Conservation (phyloP, 2,797 vertebrate species). For the Holocentrus rufus region DNA sequence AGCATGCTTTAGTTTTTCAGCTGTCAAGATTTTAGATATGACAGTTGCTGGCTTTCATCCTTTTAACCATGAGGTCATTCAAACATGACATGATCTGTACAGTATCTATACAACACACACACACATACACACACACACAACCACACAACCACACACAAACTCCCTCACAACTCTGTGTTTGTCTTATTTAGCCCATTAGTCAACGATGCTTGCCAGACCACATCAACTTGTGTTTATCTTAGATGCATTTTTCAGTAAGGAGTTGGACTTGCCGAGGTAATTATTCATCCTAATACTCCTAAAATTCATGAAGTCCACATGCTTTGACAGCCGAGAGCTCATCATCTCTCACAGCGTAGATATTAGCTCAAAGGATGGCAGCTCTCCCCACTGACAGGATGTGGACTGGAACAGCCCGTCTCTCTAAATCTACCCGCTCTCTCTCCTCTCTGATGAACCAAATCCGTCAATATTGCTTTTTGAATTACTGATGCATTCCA, state of each 20-base stretch:
- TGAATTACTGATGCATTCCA: constrained; percentile 20
- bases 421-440: constrained; percentile 25
- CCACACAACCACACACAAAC: constrained; percentile 1
- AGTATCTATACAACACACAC: constrained; percentile 26
- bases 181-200: background rate
- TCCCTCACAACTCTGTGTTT: background rate
- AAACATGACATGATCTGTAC: constrained; percentile 19
- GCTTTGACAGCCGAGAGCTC: constrained; percentile 17
- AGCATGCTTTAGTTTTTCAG: background rate
- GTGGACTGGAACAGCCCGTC: constrained; percentile 50
- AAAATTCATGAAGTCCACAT: constrained; percentile 3
- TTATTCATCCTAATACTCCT: background rate
- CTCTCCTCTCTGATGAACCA: constrained; percentile 9
- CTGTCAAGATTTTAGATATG: constrained; percentile 13
- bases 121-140: constrained; percentile 6
- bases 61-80: constrained; percentile 14
- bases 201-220: background rate
- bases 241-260: constrained; percentile 34
- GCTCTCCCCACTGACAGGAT: constrained; percentile 49
- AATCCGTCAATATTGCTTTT: constrained; percentile 1
- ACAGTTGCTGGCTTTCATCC: constrained; percentile 43
- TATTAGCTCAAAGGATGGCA: constrained; percentile 29
- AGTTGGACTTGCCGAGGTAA: constrained; percentile 4
- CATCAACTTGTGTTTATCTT: constrained; percentile 13
- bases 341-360: constrained; percentile 27